Percentiles rank a stretch among this genome's conserved stretches.
These are phyloP conservation scores for Clarias batrachus DNA, from an alignment of 2,113 vertebrate genomes.

Conservation along the genomic window DNA sequence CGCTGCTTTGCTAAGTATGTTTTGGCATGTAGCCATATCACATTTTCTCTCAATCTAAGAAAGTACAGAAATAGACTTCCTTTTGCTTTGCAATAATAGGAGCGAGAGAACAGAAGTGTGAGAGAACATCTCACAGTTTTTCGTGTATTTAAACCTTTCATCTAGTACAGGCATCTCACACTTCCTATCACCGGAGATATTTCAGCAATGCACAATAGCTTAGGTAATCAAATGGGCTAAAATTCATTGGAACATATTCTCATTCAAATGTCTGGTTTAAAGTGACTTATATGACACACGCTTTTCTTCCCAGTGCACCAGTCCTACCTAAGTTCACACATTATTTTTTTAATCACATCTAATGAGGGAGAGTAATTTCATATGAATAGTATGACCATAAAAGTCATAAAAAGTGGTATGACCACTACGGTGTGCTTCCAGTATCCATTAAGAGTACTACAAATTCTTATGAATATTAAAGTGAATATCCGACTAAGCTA, in stretches of 20 bases:
- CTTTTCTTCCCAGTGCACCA: background rate
- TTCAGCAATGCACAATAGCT: background rate
- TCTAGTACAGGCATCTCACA: background rate
- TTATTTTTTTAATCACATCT: background rate
- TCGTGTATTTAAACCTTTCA: background rate
- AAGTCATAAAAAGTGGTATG: background rate
- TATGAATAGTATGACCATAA: background rate
- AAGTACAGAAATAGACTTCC: conserved; percentile 42
- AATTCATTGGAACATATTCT: background rate
- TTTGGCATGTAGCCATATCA: conserved; percentile 42
- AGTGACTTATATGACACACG: background rate
- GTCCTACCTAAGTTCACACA: background rate
- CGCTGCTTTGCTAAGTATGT: conserved; percentile 47
- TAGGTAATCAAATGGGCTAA: background rate
- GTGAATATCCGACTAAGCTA: background rate
- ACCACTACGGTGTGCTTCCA: background rate
- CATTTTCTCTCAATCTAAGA: conserved; percentile 30
- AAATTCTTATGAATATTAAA: background rate
- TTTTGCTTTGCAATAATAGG: conserved; percentile 25
- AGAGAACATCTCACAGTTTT: background rate
- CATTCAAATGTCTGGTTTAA: background rate
- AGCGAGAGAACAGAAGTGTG: conserved; percentile 7
- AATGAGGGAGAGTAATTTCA: background rate
- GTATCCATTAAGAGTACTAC: background rate
- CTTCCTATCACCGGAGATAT: background rate